These are phyloP conservation scores for Chionodraco myersi DNA, from an alignment of 2,113 vertebrate species.

Conservation along the genomic window DNA sequence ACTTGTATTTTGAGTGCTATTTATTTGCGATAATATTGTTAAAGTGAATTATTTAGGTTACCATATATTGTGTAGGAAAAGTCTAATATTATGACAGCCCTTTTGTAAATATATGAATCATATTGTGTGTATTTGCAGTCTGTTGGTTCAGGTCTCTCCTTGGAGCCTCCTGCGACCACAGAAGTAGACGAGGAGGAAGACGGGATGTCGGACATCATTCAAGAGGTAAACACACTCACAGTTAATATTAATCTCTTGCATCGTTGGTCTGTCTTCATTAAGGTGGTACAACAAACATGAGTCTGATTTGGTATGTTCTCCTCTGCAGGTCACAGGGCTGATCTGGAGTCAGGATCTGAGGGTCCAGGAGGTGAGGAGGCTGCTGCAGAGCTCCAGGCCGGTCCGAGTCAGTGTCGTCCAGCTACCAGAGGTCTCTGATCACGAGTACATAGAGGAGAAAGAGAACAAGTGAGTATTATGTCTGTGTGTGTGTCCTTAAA, in stretches of 20 bases:
- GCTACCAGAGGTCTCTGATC: constrained; percentile 95
- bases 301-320: neutral
- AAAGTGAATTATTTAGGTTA: too few relatives aligned
- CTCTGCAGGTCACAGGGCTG: constrained; percentile 87
- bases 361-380: constrained; percentile 94
- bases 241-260: neutral
- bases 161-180: constrained; percentile 87
- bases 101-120: too few relatives aligned
- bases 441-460: constrained; percentile 98
- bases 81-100: too few relatives aligned
- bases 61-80: too few relatives aligned
- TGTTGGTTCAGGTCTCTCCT: constrained; percentile 85
- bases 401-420: constrained; percentile 95
- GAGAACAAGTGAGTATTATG: constrained; percentile 90
- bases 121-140: constrained; percentile 75
- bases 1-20: too few relatives aligned
- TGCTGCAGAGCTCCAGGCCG: constrained; percentile 95
- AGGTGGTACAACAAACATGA: neutral
- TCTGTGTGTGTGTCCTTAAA: neutral
- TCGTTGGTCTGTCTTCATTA: neutral
- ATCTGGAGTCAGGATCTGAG: constrained; percentile 97
- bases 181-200: constrained; percentile 97
- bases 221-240: constrained; percentile 77
- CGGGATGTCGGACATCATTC: constrained; percentile 95
- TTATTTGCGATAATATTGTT: too few relatives aligned